Percentiles rank a stretch among this genome's conserved stretches.
These are phyloP conservation scores for Caenorhabditis tropicalis DNA, from an alignment of 1,140 invertebrate genomes.

Conservation along the genomic window DNA sequence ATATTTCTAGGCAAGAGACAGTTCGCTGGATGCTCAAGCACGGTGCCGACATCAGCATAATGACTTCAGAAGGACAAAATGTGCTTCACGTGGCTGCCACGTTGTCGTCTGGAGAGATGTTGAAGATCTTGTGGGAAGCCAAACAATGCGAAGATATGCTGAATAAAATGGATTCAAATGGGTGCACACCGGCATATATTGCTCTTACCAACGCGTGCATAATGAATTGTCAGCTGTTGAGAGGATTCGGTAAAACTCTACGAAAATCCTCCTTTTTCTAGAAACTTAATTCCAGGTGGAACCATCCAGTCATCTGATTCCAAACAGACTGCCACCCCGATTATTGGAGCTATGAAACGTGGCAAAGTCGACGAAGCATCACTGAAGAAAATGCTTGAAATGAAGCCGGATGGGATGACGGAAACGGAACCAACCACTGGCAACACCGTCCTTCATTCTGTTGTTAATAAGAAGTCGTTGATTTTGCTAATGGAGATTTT, in stretches of 20 bases:
- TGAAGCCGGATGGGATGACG: conserved; percentile 60
- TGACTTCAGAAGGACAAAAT: conserved; percentile 25
- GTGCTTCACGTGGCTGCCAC: conserved; percentile 44
- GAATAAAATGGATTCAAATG: conserved; percentile 11
- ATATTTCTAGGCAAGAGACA: conserved; percentile 19
- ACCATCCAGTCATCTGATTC: conserved; percentile 53
- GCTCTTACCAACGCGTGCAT: conserved; percentile 17
- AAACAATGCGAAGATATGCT: conserved; percentile 25
- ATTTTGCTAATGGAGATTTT: conserved; percentile 59
- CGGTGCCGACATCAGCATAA: not conserved
- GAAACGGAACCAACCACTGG: conserved; percentile 65
- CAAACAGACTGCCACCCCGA: conserved; percentile 56
- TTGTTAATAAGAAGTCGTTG: conserved; percentile 62
- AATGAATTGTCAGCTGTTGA: not conserved
- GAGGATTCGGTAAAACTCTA: too few relatives aligned
- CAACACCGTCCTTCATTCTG: conserved; percentile 67
- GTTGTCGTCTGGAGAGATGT: not conserved
- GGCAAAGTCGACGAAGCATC: conserved; percentile 66
- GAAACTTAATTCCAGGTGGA: too few relatives aligned
- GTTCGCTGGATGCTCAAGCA: conserved; percentile 10
- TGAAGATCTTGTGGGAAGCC: conserved; percentile 38
- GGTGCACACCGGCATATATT: conserved; percentile 36
- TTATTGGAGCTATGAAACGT: conserved; percentile 67
- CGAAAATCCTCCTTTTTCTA: too few relatives aligned
- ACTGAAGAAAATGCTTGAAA: conserved; percentile 62